These are phyloP conservation scores for Puma concolor DNA, from an alignment of 2,113 vertebrate species.

Conservation along the genomic window DNA sequence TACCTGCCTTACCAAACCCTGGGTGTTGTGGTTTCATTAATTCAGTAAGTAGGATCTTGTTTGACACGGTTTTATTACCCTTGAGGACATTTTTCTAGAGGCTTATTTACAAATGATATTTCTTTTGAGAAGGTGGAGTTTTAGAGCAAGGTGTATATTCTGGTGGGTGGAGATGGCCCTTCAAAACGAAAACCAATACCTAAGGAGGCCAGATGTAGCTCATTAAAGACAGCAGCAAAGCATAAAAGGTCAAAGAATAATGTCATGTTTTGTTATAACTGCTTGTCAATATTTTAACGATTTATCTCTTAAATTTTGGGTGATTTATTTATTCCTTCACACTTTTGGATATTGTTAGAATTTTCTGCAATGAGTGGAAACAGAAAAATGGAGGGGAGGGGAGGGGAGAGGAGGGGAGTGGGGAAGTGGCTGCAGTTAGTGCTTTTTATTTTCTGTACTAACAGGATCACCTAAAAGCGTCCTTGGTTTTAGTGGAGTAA, in stretches of 20 bases:
- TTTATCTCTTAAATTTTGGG: neutral
- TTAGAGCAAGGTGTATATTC: neutral
- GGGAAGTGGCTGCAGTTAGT: neutral
- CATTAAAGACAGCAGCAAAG: neutral
- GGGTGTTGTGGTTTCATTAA: neutral
- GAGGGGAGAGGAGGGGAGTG: fast-evolving
- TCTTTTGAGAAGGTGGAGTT: conserved; percentile 2
- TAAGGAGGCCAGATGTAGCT: neutral
- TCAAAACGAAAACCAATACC: neutral
- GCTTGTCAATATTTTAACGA: neutral
- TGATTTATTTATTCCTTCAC: neutral
- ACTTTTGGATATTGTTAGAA: neutral
- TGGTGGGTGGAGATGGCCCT: neutral
- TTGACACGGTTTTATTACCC: neutral
- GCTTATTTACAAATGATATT: neutral
- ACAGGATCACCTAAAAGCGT: neutral
- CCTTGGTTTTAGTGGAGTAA: neutral
- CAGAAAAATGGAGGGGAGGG: neutral
- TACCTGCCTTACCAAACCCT: neutral
- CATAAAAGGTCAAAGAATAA: neutral
- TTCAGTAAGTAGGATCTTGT: neutral
- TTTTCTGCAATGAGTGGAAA: neutral
- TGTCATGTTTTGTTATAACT: neutral
- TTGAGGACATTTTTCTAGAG: neutral
- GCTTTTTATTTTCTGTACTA: neutral